Base-by-base conservation (phyloP, 2,797 vertebrate species). In the Esox masquinongy region DNA sequence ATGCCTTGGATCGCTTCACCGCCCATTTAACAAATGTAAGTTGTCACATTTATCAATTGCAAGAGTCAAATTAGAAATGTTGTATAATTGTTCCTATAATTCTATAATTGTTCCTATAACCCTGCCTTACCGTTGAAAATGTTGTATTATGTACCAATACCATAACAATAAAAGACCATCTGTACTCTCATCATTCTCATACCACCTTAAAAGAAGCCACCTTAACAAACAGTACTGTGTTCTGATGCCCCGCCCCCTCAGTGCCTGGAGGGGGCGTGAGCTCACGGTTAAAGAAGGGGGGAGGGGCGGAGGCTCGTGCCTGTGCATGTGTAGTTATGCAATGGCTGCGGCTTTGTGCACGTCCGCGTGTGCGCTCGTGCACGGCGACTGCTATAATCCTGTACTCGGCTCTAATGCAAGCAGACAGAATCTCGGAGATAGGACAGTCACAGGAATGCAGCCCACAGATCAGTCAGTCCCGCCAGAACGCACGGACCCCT, bases 251-350 rank as follows among this genome's bases (percentile, higher is more conserved):
- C 88, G 61, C 90, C 92, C 84, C 79, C 71, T 64, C 68, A 4
- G 74, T 77, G 87, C 85, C 89, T 88, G 88, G 87, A 92, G 89
- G 88, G 79, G 88, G 87, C 80, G 84, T 90, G 88, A 91, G 89
- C 86, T 88, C 90, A 91, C 90, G 90, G 81, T 88, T 87, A 87
- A 91, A 84, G 87, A 90, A 83, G 81, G 82, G 85, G 82, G 80
- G 78, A 79, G 64, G 59, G 16, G 70, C 70, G 66, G 53, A 19
- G 24, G 63, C 56, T 72, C 68, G 47, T 63, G 72, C 49, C 31
- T 66, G 59, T 69, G 66, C 72, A 74, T 76, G 68, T 72, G 49
- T 63, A 76, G 68, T 77, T 79, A 79, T 74, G 80, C 64, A 79
- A 77, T 49, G 71, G 63, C 68, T 61, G 78, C 43, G 83, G 84